Conservation (phyloP, 2,113 vertebrate species). For the Larimichthys crocea region DNA sequence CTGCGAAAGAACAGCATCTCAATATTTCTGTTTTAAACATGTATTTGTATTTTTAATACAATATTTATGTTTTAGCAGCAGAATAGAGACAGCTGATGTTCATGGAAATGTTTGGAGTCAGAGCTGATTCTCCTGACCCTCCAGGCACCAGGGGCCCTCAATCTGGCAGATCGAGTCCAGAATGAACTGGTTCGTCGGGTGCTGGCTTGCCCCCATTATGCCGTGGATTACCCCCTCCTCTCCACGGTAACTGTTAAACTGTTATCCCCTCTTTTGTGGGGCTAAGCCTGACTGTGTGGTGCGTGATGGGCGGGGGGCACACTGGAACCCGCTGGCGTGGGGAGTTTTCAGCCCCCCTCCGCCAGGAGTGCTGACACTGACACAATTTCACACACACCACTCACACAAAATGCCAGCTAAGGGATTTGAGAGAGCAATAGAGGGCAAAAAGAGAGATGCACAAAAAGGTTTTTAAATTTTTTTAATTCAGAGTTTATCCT, state of each 20-base stretch:
- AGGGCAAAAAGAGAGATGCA: slow-evolving; percentile 40
- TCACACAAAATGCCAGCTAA: slow-evolving; percentile 75
- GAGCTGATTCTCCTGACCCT: slow-evolving; percentile 23
- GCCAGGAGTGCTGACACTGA: slow-evolving; percentile 77
- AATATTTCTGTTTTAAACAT: background rate
- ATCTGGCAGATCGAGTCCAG: slow-evolving; percentile 62
- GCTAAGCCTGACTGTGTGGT: slow-evolving; percentile 76
- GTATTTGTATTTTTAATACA: background rate
- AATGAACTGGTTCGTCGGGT: slow-evolving; percentile 70
- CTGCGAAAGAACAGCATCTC: background rate
- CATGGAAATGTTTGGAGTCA: slow-evolving; percentile 33
- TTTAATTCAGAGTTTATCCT: background rate
- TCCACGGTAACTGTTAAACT: slow-evolving; percentile 65
- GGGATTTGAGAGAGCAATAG: slow-evolving; percentile 64
- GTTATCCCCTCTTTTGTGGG: slow-evolving; percentile 83
- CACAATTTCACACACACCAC: slow-evolving; percentile 64
- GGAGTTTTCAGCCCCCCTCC: slow-evolving; percentile 76
- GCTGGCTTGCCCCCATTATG: slow-evolving; percentile 71
- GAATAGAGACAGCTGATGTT: background rate
- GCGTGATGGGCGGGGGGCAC: slow-evolving; percentile 45
- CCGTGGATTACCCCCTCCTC: slow-evolving; percentile 74
- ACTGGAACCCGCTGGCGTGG: slow-evolving; percentile 82
- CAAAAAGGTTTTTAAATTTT: background rate
- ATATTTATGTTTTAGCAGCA: background rate
- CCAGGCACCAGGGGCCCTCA: slow-evolving; percentile 28